Conservation (phyloP, 2,113 vertebrate genomes). For the Prunella himalayana region DNA sequence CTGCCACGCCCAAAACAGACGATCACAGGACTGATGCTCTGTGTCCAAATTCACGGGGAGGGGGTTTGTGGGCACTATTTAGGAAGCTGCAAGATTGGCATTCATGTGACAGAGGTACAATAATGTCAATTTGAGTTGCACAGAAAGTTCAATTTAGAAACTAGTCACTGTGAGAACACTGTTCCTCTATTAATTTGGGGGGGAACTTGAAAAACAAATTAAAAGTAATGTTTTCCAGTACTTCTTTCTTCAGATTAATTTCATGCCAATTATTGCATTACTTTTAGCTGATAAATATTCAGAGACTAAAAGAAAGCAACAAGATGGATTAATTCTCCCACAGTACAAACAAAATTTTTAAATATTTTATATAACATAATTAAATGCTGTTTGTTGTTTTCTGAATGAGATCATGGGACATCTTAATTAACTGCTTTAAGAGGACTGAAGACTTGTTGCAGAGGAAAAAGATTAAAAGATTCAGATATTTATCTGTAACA, state of each 20-base stretch:
- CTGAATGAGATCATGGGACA: slow-evolving; percentile 49
- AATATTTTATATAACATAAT: slow-evolving; percentile 72
- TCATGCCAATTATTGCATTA: slow-evolving; percentile 71
- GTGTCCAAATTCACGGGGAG: not conserved
- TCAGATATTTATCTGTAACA: slow-evolving; percentile 36
- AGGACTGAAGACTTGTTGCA: slow-evolving; percentile 20
- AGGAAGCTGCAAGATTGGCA: not conserved
- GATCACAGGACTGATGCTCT: not conserved
- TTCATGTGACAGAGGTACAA: not conserved
- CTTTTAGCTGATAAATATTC: slow-evolving; percentile 73
- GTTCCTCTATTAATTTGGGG: slow-evolving; percentile 19
- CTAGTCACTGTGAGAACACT: not conserved
- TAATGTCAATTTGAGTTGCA: not conserved
- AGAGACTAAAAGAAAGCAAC: slow-evolving; percentile 60
- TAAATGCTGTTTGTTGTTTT: slow-evolving; percentile 67
- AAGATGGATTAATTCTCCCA: slow-evolving; percentile 69
- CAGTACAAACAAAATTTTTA: slow-evolving; percentile 61
- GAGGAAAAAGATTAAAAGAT: slow-evolving; percentile 4
- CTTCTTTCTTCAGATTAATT: slow-evolving; percentile 60
- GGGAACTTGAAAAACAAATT: slow-evolving; percentile 46
- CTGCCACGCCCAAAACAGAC: rapidly evolving
- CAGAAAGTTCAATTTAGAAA: slow-evolving; percentile 44
- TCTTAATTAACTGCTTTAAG: slow-evolving; percentile 63
- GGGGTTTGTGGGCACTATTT: not conserved
- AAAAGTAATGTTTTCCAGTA: slow-evolving; percentile 55